Percentiles rank a stretch among this genome's conserved stretches.
phyloP scores from a whole-genome alignment of 2,888 invertebrate species.

The Chaitophorus viminalis region DNA sequence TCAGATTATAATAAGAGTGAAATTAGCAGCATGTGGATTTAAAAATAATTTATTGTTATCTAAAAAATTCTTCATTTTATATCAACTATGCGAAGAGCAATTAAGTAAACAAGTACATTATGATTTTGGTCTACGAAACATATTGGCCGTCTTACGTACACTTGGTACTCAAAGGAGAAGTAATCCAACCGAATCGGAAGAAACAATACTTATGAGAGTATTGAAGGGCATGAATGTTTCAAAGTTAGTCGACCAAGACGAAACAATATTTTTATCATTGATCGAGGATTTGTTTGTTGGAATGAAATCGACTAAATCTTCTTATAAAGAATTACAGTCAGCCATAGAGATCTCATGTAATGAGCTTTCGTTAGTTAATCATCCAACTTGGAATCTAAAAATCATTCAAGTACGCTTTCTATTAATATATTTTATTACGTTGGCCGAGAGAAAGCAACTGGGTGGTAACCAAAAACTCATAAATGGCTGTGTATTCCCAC shows the following conservation, averaged over 20 bases:
- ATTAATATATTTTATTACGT: not conserved
- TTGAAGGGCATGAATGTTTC: slow-evolving; percentile 97
- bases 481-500: too few species aligned
- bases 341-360: slow-evolving; percentile 87
- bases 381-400: slow-evolving; percentile 95
- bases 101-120: slow-evolving; percentile 98
- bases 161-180: slow-evolving; percentile 91
- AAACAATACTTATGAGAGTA: slow-evolving; percentile 97
- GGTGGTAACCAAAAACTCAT: too few species aligned
- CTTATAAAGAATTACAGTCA: slow-evolving; percentile 87
- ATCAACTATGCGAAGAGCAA: slow-evolving; percentile 97
- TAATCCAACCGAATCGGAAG: slow-evolving; percentile 91
- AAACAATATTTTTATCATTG: slow-evolving; percentile 93
- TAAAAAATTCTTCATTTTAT: slow-evolving; percentile 94
- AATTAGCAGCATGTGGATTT: slow-evolving; percentile 95
- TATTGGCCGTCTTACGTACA: slow-evolving; percentile 91
- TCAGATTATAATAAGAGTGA: slow-evolving; percentile 96
- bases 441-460: too few species aligned
- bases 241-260: slow-evolving; percentile 94
- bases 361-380: slow-evolving; percentile 82
- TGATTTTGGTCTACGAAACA: slow-evolving; percentile 95
- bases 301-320: slow-evolving; percentile 90
- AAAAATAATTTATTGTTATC: slow-evolving; percentile 93
- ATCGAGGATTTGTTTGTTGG: slow-evolving; percentile 96
- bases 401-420: slow-evolving; percentile 78